phyloP scores from a whole-genome alignment of 2,888 invertebrate species.

The Eilema griseolum region DNA sequence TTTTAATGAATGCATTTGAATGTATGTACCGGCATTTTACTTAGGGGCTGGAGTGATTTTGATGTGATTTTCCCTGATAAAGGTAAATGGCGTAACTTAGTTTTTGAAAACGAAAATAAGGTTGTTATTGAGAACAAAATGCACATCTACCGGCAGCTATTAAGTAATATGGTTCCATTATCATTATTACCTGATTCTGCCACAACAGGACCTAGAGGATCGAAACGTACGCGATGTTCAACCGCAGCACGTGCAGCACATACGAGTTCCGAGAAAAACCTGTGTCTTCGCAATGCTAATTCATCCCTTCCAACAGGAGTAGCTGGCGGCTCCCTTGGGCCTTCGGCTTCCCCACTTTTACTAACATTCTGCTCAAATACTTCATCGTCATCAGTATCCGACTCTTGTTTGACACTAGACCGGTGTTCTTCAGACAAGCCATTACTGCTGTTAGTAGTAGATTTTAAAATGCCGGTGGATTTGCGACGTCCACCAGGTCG shows the following conservation, averaged over 20 bases:
- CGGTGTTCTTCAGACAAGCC: conserved; percentile 70
- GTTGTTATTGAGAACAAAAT: background rate
- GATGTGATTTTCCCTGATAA: no score
- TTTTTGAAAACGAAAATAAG: background rate
- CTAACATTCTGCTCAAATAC: conserved; percentile 86
- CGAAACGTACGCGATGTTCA: conserved; percentile 92
- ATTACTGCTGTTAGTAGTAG: conserved; percentile 74
- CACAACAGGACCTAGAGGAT: conserved; percentile 90
- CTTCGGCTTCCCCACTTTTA: conserved; percentile 76
- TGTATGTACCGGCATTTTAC: no score
- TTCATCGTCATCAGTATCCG: conserved; percentile 86
- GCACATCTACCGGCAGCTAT: background rate
- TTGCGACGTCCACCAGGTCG: conserved; percentile 73
- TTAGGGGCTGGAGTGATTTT: no score
- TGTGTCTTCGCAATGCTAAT: conserved; percentile 91
- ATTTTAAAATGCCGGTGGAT: conserved; percentile 81
- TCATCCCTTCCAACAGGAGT: conserved; percentile 93
- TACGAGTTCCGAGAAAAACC: conserved; percentile 92
- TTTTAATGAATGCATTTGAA: no score
- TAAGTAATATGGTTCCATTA: background rate
- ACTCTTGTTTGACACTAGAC: conserved; percentile 57
- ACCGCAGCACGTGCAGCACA: conserved; percentile 91
- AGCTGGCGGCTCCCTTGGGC: conserved; percentile 90
- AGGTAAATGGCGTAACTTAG: no score
- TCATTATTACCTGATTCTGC: conserved; percentile 85